Percentiles rank a stretch among this genome's conserved stretches.
Conservation (phyloP, 2,113 vertebrate genomes). For the Otolemur garnettii region DNA sequence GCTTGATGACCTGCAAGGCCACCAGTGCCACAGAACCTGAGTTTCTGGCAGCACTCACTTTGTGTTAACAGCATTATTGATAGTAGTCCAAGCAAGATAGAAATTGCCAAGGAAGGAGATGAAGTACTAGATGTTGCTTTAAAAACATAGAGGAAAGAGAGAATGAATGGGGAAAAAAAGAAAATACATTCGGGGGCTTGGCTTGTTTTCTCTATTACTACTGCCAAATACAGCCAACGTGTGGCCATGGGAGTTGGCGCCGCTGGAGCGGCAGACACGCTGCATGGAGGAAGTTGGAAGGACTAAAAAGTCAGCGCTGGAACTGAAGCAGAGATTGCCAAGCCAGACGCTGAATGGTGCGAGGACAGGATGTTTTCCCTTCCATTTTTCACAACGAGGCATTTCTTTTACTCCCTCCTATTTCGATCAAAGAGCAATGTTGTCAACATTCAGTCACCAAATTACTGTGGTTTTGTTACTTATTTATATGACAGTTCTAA, state of each 20-base stretch:
- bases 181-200: conserved; percentile 51
- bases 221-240: conserved; percentile 49
- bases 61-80: conserved; percentile 68
- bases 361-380: not conserved
- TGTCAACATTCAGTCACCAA: not conserved
- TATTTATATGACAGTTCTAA: not conserved
- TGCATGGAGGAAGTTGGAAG: not conserved
- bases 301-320: conserved; percentile 47
- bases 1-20: conserved; percentile 5
- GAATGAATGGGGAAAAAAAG: conserved; percentile 22
- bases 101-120: conserved; percentile 48
- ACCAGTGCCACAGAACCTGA: not conserved
- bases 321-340: not conserved
- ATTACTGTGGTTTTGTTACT: not conserved
- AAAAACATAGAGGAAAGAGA: conserved; percentile 61
- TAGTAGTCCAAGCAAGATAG: conserved; percentile 46
- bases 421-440: not conserved
- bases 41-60: conserved; percentile 30
- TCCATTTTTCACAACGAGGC: not conserved
- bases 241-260: conserved; percentile 13
- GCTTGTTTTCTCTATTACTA: not conserved
- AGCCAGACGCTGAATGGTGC: not conserved
- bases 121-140: conserved; percentile 47
- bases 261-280: not conserved
- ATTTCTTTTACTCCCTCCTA: not conserved